Conservation (phyloP, 23 tunicate genomes). For the Trididemnum nubilum region DNA sequence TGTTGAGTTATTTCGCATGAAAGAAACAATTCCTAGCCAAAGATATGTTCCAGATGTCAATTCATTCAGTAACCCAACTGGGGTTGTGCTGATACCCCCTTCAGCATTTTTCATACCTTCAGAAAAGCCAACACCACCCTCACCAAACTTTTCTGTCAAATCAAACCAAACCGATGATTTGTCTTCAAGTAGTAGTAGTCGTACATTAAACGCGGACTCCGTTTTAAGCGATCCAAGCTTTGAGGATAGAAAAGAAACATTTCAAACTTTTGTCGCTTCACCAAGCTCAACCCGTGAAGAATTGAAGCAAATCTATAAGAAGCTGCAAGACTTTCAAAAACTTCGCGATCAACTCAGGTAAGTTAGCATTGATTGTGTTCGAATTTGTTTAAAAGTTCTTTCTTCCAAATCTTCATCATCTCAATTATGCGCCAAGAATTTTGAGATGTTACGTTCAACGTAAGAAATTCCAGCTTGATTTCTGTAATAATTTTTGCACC, state of each 20-base stretch:
- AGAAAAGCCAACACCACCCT: neutral
- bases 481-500: too few relatives aligned
- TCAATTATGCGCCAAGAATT: neutral
- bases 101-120: conserved; percentile 21
- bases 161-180: neutral
- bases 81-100: conserved; percentile 17
- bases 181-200: neutral
- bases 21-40: neutral
- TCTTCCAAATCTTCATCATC: neutral
- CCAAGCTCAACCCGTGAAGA: conserved; percentile 49
- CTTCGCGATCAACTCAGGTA: conserved; percentile 53
- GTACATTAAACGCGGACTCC: neutral
- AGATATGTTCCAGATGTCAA: neutral
- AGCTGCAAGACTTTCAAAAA: conserved; percentile 65
- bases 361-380: neutral
- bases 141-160: neutral
- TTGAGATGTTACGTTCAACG: too few relatives aligned
- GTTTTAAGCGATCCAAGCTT: neutral
- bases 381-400: neutral
- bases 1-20: too few relatives aligned
- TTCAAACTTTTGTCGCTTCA: conserved; percentile 55
- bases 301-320: conserved; percentile 45
- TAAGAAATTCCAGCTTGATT: too few relatives aligned
- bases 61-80: neutral
- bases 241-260: conserved; percentile 29